Conservation (phyloP, 1,140 invertebrate genomes). For the Zophobas morio region DNA sequence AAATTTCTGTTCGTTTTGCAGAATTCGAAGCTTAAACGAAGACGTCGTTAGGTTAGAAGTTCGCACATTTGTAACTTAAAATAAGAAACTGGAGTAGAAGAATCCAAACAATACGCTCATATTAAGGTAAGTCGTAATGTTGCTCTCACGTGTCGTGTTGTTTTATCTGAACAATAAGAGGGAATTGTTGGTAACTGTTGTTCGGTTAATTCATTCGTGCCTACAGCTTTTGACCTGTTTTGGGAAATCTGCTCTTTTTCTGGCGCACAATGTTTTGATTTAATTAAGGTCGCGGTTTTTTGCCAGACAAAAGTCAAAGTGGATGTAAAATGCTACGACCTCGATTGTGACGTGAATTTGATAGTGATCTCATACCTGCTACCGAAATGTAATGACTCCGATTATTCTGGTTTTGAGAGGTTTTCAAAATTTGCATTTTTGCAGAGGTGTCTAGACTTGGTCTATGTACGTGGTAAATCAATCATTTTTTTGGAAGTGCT, state of each 20-base stretch:
- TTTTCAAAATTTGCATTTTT: too few species aligned
- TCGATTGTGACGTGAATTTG: background rate
- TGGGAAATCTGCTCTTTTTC: background rate
- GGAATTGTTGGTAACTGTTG: background rate
- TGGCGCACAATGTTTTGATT: background rate
- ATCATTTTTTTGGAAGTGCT: too few species aligned
- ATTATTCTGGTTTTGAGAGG: too few species aligned
- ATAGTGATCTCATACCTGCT: background rate
- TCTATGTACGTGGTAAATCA: too few species aligned
- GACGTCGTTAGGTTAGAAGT: slow-evolving; percentile 20
- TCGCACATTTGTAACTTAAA: slow-evolving; percentile 1
- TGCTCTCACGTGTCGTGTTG: background rate
- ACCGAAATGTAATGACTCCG: background rate
- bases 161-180: background rate
- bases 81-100: background rate
- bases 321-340: background rate
- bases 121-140: slow-evolving; percentile 13
- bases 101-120: slow-evolving; percentile 18
- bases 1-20: slow-evolving; percentile 31
- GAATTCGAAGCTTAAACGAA: slow-evolving; percentile 19
- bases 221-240: slow-evolving; percentile 6
- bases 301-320: slow-evolving; percentile 1
- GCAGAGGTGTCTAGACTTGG: too few species aligned
- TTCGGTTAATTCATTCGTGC: background rate
- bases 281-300: slow-evolving; percentile 18